These are phyloP conservation scores for Aphidoletes aphidimyza DNA, from an alignment of 2,888 invertebrate genomes.

Conservation along the genomic window DNA sequence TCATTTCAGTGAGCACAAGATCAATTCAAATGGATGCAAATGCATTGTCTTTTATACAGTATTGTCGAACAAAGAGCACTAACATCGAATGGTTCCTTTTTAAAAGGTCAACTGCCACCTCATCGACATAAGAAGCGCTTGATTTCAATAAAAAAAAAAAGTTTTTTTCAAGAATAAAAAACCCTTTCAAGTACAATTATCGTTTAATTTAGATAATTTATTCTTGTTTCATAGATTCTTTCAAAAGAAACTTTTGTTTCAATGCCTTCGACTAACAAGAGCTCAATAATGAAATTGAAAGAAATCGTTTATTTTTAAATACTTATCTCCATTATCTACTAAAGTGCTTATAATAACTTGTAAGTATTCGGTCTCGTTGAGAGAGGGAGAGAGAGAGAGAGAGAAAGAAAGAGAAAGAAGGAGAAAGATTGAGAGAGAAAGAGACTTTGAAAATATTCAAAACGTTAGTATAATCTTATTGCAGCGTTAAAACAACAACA, in stretches of 20 bases:
- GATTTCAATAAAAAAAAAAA: no score
- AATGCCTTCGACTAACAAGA: neutral
- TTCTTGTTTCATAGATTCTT: neutral
- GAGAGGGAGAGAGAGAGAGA: no score
- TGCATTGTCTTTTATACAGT: no score
- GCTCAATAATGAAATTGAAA: neutral
- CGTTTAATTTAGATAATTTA: constrained; percentile 1
- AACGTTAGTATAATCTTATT: constrained; percentile 14
- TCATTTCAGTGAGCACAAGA: no score
- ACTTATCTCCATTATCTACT: constrained; percentile 43
- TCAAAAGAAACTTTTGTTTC: neutral
- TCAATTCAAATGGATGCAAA: no score
- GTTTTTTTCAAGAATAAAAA: no score
- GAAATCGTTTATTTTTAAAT: constrained; percentile 10
- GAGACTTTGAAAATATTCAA: neutral
- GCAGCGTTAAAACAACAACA: neutral
- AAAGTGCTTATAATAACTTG: constrained; percentile 49
- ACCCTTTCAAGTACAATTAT: constrained; percentile 1
- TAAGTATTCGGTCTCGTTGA: neutral
- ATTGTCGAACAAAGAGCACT: no score
- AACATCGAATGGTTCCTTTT: no score
- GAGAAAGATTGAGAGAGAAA: no score
- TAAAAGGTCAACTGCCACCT: no score
- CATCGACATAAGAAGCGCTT: no score
- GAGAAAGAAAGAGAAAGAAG: no score